Base-by-base conservation (phyloP, 2,797 vertebrate species). In the Erpetoichthys calabaricus region DNA sequence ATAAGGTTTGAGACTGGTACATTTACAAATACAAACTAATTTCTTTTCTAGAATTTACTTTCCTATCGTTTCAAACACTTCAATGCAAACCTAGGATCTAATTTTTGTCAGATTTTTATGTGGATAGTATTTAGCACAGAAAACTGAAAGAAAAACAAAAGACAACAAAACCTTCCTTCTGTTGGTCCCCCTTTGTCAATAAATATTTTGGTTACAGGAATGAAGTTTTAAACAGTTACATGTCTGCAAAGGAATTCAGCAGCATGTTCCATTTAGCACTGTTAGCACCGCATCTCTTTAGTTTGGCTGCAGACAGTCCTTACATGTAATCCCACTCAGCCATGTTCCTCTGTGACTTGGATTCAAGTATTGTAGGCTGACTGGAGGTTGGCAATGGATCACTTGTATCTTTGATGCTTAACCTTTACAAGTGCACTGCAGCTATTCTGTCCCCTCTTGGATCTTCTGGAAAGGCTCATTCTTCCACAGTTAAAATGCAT, bases 71-170 rank as follows among this genome's bases (percentile, higher is more conserved):
- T 59, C 7, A 44, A 10, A 55, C 54, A 45, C 41, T 43, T 56
- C 44, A 61, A 49, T 53, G 59, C 47, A 60, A 60, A 56, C 47
- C 59, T 51, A 56, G 53, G 44, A 56, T 7, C 10, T 51, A 45
- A 47, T 47, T 53, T 53, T 54, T 9, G 50, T 25, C 25, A 25
- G 25, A 57, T 7, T 7, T 4, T 45, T 41, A 7, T 42, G 10
- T 45, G 3, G 53, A 50, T 42, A 41, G 41, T 25, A 25, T 42
- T 44, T 8, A 45, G 8, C 42, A 9, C 47, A 5, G 55, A 10
- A 45, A 10, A 45, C 45, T 42, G 42, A 10, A 42, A 47, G 44
- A 4, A 3, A 49, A 41, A 25, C 43, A 52, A 8, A 51, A 7
- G 57, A 45, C 4, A 3, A 49, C 41, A 6, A 42, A 41, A 54